Conservation (phyloP, 2,888 invertebrate genomes). For the Heteropelma amictum region DNA sequence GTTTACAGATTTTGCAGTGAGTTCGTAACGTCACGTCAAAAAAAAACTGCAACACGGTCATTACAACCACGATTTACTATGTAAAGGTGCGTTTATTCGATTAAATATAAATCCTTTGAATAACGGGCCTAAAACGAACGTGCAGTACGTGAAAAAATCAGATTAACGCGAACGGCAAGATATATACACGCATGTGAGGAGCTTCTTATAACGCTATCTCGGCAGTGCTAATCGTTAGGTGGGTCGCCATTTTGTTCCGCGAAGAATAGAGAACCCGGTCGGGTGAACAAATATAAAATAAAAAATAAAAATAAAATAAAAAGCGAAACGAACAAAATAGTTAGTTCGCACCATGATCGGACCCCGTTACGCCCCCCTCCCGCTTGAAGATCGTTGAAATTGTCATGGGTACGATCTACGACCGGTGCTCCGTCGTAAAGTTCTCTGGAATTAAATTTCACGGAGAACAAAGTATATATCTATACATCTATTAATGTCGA, state of each 20-base stretch:
- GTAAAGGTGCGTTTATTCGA: conserved; percentile 73
- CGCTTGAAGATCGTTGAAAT: conserved; percentile 39
- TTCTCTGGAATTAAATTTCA: conserved; percentile 7
- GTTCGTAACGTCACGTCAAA: conserved; percentile 77
- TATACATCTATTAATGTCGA: not conserved
- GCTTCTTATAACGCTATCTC: conserved; percentile 62
- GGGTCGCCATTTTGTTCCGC: conserved; percentile 77
- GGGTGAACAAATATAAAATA: conserved; percentile 57
- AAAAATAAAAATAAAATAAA: conserved; percentile 15
- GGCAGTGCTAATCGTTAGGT: conserved; percentile 74
- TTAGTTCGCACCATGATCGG: conserved; percentile 60
- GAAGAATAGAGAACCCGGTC: conserved; percentile 72
- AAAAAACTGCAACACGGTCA: conserved; percentile 73
- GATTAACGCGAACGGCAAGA: conserved; percentile 27
- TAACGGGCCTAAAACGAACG: conserved; percentile 4
- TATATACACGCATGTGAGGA: conserved; percentile 14
- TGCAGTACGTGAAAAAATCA: conserved; percentile 29
- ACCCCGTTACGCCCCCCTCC: conserved; percentile 50
- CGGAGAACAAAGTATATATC: not conserved
- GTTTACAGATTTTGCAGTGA: conserved; percentile 76
- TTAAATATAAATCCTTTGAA: conserved; percentile 31
- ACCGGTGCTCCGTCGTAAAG: conserved; percentile 19
- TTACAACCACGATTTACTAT: conserved; percentile 74
- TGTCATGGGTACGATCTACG: conserved; percentile 11
- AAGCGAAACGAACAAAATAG: conserved; percentile 70